A percentile compares a stretch with the other conserved stretches of the same genome.
Evolutionary conservation across 2,888 invertebrate genomes (phyloP).

Genomic region (Lasioglossum calceatum): DNA sequence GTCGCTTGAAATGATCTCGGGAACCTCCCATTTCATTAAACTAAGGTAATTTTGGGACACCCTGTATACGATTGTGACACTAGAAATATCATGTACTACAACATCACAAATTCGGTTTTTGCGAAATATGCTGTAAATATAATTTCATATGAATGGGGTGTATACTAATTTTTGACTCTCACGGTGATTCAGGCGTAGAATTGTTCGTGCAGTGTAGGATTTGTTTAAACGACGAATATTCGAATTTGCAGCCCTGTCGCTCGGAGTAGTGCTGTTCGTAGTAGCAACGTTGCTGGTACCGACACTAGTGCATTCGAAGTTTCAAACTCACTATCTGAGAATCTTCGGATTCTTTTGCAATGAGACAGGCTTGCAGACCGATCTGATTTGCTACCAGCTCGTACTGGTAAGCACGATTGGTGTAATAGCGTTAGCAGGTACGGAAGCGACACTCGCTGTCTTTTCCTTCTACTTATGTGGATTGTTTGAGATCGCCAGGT

Average conservation of each 20-base stretch:
- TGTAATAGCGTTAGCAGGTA: neutral
- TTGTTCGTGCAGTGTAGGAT: too few relatives aligned
- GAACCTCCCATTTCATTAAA: too few relatives aligned
- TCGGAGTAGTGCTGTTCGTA: neutral
- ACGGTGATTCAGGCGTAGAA: too few relatives aligned
- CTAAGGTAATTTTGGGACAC: too few relatives aligned
- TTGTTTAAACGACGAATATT: neutral
- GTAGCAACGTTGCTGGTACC: neutral
- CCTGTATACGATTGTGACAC: too few relatives aligned
- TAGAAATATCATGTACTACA: too few relatives aligned
- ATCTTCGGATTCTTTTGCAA: neutral
- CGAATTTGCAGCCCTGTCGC: neutral
- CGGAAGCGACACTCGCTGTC: neutral
- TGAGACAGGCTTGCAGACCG: neutral
- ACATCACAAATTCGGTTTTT: too few relatives aligned
- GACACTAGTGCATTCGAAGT: neutral
- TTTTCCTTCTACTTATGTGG: neutral
- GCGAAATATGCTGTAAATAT: too few relatives aligned
- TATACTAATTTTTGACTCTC: too few relatives aligned
- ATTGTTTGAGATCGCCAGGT: constrained; percentile 3
- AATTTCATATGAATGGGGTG: too few relatives aligned
- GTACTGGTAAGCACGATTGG: neutral
- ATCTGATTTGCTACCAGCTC: neutral
- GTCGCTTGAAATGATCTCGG: too few relatives aligned
- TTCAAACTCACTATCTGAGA: neutral